Evolutionary conservation across 2,797 vertebrate species (phyloP).

Genomic region (Craterocephalus amniculus): DNA sequence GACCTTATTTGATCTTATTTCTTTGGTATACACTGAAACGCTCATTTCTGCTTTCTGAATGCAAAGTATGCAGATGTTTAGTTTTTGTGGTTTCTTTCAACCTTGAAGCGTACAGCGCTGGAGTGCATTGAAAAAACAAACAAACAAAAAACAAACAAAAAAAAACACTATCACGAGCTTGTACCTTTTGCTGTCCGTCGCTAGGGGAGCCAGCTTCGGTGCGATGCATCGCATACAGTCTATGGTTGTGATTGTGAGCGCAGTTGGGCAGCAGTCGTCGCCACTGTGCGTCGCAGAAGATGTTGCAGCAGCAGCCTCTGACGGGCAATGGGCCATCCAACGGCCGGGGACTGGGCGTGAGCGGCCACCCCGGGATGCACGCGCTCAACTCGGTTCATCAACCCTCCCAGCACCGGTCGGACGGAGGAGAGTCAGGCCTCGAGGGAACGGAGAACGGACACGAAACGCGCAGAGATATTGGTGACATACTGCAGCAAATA

Average conservation of each 20-base stretch:
- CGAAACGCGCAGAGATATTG: constrained; percentile 89
- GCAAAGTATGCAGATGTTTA: constrained; percentile 19
- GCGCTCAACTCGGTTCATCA: constrained; percentile 78
- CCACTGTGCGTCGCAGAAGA: constrained; percentile 80
- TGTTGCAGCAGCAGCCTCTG: constrained; percentile 88
- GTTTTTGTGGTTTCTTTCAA: constrained; percentile 14
- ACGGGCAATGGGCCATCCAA: constrained; percentile 83
- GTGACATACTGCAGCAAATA: constrained; percentile 94
- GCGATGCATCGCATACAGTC: constrained; percentile 35
- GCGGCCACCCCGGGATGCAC: constrained; percentile 83
- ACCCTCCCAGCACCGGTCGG: constrained; percentile 78
- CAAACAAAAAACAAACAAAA: background rate
- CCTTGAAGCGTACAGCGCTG: background rate
- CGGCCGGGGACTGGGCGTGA: constrained; percentile 83
- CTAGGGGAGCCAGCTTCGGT: constrained; percentile 72
- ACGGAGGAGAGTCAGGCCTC: constrained; percentile 83
- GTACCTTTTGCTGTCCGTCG: constrained; percentile 48
- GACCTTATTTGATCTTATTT: background rate
- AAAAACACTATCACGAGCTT: background rate
- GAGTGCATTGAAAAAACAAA: too few species aligned
- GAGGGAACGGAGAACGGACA: constrained; percentile 88
- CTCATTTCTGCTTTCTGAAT: constrained; percentile 21
- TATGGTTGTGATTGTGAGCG: constrained; percentile 50
- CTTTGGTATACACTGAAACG: background rate
- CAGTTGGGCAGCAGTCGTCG: constrained; percentile 75